Base-by-base conservation (phyloP, 2,797 vertebrate genomes). In the Silurus aristotelis region DNA sequence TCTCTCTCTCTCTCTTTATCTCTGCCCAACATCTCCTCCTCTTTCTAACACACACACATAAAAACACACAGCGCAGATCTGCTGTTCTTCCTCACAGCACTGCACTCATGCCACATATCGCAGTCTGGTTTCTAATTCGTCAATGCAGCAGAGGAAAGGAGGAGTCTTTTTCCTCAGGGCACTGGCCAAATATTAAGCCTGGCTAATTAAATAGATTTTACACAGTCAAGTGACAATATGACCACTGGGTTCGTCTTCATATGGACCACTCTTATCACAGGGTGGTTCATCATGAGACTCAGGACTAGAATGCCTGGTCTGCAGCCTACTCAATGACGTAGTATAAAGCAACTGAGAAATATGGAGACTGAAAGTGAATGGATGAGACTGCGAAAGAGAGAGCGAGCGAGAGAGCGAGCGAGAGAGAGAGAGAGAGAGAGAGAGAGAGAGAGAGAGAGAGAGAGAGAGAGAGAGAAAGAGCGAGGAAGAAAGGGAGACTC, bases 41-140 rank as follows among this genome's bases (percentile, higher is more conserved):
- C 77, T 76, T 71, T 7, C 25, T 61, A 80, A 87, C 78, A 66
- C 67, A 84, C 67, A 84, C 84, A 82, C 80, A 81, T 72, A 61
- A 73, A 82, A 85, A 86, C 84, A 80, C 79, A 73, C 38, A 86
- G 25, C 82, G 79, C 60, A 76, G 25, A 58, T 83, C 76, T 78
- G 12, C 87, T 90, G 89, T 90, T 89, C 90, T 91, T 91, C 89
- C 88, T 92, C 87, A 86, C 86, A 92, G 92, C 88, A 88, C 90
- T 87, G 82, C 78, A 67, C 85, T 93, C 88, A 87, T 84, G 85
- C 92, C 90, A 89, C 90, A 92, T 87, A 89, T 88, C 89, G 89
- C 91, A 92, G 90, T 85, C 92, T 90, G 70, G 60, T 43, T 80
- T 88, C 85, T 58, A 78, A 94, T 94, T 94, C 94, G 94, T 71